Base-by-base conservation (phyloP, 2,888 invertebrate genomes). In the Leucozona laternaria region DNA sequence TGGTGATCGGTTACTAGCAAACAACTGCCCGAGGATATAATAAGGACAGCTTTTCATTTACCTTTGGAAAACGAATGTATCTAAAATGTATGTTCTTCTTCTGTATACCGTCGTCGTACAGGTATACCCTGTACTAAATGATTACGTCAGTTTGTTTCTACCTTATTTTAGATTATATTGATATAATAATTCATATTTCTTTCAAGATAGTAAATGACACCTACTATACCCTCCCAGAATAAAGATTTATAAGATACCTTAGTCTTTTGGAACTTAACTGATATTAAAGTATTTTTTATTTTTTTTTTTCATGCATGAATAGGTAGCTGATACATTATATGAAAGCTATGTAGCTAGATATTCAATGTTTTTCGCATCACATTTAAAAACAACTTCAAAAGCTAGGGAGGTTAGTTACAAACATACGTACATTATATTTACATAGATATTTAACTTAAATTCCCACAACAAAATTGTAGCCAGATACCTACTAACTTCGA, bases 141-240 rank as follows among this genome's bases (percentile, higher is more conserved):
- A n/a, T n/a, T n/a, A n/a, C n/a, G n/a, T n/a, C n/a, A n/a, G n/a
- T n/a, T n/a, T n/a, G n/a, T n/a, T n/a, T n/a, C n/a, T n/a, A n/a
- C n/a, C n/a, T n/a, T n/a, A n/a, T 43, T 13, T n/a, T 43, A n/a
- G 1, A 15, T 40, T 15, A 15, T 10, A 28, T 10, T n/a, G n/a
- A n/a, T 28, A n/a, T 31, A 6, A n/a, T 31, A 15, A 55, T n/a
- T n/a, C 1, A n/a, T n/a, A 55, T n/a, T 17, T 8, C 8, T 22
- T 10, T 28, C 28, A 55, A 55, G 55, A 55, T 55, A 55, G 10
- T 5, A 55, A 55, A 55, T 55, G 55, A 31, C 28, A 55, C n/a
- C 55, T n/a, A 55, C 28, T 5, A 53, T 53, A 17, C 57, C 17
- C 10, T 31, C 17, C 4, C 10, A n/a, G 17, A 10, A 34, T n/a